These are phyloP conservation scores for Oncorhynchus clarkii DNA, from an alignment of 2,113 vertebrate species.

Conservation along the genomic window DNA sequence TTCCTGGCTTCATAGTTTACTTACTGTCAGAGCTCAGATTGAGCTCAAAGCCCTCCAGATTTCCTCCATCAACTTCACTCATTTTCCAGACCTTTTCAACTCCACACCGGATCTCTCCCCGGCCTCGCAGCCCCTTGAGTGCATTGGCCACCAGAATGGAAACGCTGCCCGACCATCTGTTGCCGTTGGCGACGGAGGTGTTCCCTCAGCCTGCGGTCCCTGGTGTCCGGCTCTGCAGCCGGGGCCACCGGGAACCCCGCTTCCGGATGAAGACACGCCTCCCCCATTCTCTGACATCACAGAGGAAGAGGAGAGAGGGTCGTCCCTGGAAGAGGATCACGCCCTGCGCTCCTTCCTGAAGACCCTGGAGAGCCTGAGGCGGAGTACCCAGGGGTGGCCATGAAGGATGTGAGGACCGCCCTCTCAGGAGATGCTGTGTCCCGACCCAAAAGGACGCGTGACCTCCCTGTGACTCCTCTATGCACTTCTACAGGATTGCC, in stretches of 20 bases:
- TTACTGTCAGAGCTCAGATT: neutral
- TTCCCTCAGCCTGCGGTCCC: slow-evolving; percentile 66
- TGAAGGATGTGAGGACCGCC: neutral
- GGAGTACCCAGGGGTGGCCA: slow-evolving; percentile 59
- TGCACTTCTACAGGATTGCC: neutral
- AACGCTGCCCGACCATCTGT: slow-evolving; percentile 65
- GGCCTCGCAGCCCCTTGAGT: slow-evolving; percentile 13
- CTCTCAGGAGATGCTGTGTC: neutral
- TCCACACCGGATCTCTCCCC: neutral
- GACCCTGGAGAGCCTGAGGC: slow-evolving; percentile 69
- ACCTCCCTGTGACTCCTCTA: neutral
- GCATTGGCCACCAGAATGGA: slow-evolving; percentile 67
- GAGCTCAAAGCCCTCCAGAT: neutral
- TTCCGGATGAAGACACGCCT: slow-evolving; percentile 45
- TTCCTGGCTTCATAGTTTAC: neutral
- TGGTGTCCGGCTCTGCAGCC: slow-evolving; percentile 55
- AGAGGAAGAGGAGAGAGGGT: slow-evolving; percentile 65
- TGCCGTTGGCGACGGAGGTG: slow-evolving; percentile 74
- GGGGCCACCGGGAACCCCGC: slow-evolving; percentile 54
- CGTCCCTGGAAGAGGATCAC: slow-evolving; percentile 67
- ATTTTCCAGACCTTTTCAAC: neutral
- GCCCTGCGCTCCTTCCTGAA: slow-evolving; percentile 66
- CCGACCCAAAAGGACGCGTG: neutral
- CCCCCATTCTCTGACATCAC: slow-evolving; percentile 57
- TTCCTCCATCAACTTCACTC: neutral